Evolutionary conservation across 1,140 invertebrate species (phyloP), one percentile per base, ranked within the genome.

Genomic region (Elysia chlorotica): DNA sequence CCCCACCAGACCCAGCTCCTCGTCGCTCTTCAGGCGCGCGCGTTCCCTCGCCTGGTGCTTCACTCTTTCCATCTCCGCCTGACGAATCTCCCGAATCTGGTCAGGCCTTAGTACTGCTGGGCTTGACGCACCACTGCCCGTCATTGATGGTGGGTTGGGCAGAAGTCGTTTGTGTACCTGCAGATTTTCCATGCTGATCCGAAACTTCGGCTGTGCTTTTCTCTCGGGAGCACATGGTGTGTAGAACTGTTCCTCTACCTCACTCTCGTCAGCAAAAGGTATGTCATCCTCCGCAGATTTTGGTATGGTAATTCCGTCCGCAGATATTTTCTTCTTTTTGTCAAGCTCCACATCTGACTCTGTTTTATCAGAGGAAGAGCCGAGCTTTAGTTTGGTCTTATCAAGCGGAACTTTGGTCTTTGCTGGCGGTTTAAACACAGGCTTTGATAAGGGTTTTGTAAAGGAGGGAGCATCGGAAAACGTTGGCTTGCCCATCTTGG

Each of bases 251-350:
- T 83, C 83, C 17, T 81, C 81, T 56, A 80, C 76, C 25, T 82
- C 81, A 74, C 81, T 84, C 69, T 85, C 82, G 77, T 85, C 83
- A 33, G 82, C 83, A 80, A 84, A 85, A 17, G 83, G 83, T 73
- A 85, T 84, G 66, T 85, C 81, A 56, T 81, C 81, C 21, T 61
- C 56, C 31, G 48, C 23, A 19, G 30, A 17, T n/a, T n/a, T 35
- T 5, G 33, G 19, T 17, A 63, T 63, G 2, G 79, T 33, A 73
- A 74, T 79, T 17, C 54, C 54, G 48, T 83, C 81, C 5, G 81
- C 65, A 31, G 76, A 76, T 69, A 83, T 81, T 65, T 79, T 83
- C 48, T 75, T 79, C 57, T 72, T 74, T 14, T n/a, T 61, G 2
- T 25, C 56, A 5, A 54, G n/a, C 28, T 72, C 71, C 2, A 41